Evolutionary conservation across 2,888 invertebrate species (phyloP), one percentile per base, ranked within the genome.

Genomic region (Gibbula magus): DNA sequence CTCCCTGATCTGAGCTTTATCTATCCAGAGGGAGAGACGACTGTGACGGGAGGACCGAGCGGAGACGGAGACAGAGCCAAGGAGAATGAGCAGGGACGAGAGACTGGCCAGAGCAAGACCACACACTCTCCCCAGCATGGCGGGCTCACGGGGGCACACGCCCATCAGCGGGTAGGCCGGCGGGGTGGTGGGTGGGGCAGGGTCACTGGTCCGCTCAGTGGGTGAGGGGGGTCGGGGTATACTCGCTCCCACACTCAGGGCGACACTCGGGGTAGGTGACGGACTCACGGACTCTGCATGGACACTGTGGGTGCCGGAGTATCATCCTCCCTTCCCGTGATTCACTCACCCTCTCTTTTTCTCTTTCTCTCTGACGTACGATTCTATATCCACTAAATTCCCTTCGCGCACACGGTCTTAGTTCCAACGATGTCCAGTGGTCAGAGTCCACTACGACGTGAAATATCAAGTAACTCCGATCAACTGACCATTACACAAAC

Each of bases 1-100:
- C 29, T 61, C 61, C 29, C 61, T 61, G 61, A 61, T 61, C 61
- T 61, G 61, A 61, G 61, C 61, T 29, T 61, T 61, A 61, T 61
- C 61, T 61, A 61, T 61, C 61, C 61, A 61, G 16, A 61, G 29
- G 16, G 61, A 61, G 29, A 61, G 61, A 29, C 61, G 61, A 61
- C 61, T 61, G 61, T 61, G 61, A 13, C 61, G 29, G 61, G 29
- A 29, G 0, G 61, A 61, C 61, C 61, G 61, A 10, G 29, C 61
- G n/a, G 29, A 25, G 61, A 61, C 61, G 61, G 13, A 29, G 29
- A 61, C 29, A 25, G 61, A 61, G 61, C 25, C 29, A 16, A 61
- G 61, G 29, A 61, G 61, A 25, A 61, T 61, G 61, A 45, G 45
- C 10, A 45, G 45, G 45, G 45, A 45, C 45, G 10, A 45, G 5